Evolutionary conservation across 1,140 invertebrate species (phyloP).

Genomic region (Penaeus japonicus): DNA sequence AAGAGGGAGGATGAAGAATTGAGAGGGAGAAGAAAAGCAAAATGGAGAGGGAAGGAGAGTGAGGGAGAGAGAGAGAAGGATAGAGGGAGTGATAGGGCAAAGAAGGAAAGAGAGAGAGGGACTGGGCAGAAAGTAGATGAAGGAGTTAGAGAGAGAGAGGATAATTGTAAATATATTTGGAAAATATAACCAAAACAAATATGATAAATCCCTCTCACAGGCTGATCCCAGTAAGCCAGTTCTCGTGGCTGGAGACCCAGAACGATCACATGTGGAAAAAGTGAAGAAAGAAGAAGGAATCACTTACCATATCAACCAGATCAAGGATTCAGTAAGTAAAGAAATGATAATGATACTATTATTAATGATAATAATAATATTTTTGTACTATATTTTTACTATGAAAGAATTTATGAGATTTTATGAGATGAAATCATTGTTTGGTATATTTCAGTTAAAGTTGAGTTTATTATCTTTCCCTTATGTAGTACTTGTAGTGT

Average conservation of each 20-base stretch:
- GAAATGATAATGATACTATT: background rate
- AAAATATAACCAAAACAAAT: background rate
- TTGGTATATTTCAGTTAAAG: background rate
- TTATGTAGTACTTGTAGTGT: no score
- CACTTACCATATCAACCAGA: slow-evolving; percentile 78
- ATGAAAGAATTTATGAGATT: background rate
- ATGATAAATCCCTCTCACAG: slow-evolving; percentile 63
- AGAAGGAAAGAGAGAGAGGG: no score
- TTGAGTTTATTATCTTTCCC: background rate
- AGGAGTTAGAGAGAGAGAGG: background rate
- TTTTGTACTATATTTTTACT: background rate
- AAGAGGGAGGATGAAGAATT: no score
- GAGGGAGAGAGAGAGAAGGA: no score
- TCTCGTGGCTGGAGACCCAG: slow-evolving; percentile 86
- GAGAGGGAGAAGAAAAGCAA: no score
- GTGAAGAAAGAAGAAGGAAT: slow-evolving; percentile 79
- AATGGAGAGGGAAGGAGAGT: no score
- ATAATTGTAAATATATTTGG: background rate
- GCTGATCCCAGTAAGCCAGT: slow-evolving; percentile 73
- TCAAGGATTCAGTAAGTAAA: slow-evolving; percentile 62
- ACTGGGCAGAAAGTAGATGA: background rate
- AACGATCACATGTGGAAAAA: slow-evolving; percentile 73
- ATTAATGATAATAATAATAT: background rate
- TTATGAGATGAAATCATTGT: no score
- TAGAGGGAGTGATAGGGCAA: no score